A percentile compares a stretch with the other conserved stretches of the same genome.
Conservation (phyloP, 2,113 vertebrate genomes). For the Redunca redunca region DNA sequence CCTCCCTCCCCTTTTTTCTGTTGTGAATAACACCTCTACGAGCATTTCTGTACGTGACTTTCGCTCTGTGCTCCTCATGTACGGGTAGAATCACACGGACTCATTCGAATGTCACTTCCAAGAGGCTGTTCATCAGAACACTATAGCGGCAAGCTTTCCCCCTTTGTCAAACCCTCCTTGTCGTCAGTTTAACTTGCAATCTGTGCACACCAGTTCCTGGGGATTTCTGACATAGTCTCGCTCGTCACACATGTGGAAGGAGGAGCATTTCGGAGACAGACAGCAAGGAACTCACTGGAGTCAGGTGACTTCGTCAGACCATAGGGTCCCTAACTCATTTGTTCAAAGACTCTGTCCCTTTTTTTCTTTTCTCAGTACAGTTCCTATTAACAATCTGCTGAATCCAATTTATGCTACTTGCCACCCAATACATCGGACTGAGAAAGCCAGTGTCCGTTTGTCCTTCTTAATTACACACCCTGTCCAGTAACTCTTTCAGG, state of each 20-base stretch:
- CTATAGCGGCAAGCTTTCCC: rapidly evolving
- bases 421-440: neutral
- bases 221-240: neutral
- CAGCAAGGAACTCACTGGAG: neutral
- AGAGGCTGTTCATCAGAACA: neutral
- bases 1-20: rapidly evolving
- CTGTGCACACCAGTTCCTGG: too few species aligned
- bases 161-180: neutral
- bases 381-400: neutral
- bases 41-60: neutral
- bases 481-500: neutral
- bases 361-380: neutral
- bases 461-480: neutral
- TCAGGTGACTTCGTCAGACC: rapidly evolving
- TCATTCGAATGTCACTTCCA: neutral
- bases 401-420: neutral
- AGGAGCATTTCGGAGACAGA: neutral
- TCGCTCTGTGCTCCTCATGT: rapidly evolving
- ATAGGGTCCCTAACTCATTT: neutral
- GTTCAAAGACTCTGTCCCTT: neutral
- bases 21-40: neutral
- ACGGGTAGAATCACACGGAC: rapidly evolving
- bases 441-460: neutral
- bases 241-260: neutral
- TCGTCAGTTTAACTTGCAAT: neutral